Evolutionary conservation across 2,113 vertebrate genomes (phyloP).

Genomic region (Todiramphus saurophagus): DNA sequence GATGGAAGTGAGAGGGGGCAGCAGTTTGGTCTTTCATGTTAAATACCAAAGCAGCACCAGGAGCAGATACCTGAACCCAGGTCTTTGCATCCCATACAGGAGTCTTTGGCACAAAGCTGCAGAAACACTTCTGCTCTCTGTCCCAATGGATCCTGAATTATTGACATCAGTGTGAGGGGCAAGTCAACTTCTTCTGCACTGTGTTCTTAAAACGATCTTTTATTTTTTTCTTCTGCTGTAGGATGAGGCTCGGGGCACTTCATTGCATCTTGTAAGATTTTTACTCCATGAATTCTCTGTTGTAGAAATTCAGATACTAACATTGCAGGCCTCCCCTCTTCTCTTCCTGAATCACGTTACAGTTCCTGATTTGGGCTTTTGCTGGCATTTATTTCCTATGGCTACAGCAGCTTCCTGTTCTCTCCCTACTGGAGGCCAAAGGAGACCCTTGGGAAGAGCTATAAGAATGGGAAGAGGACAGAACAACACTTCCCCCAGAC

Average conservation of each 20-base stretch:
- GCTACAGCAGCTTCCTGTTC: not conserved
- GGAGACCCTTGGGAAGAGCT: not conserved
- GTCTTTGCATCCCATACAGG: not conserved
- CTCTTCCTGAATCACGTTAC: not conserved
- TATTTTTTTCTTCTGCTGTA: not conserved
- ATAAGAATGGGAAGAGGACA: not conserved
- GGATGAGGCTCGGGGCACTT: not conserved
- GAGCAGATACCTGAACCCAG: not conserved
- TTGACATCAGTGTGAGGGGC: not conserved
- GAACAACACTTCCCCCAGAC: not conserved
- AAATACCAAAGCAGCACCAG: not conserved
- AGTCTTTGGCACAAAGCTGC: not conserved
- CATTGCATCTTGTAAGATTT: not conserved
- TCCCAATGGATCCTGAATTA: not conserved
- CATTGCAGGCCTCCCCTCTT: not conserved
- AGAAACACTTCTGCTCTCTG: not conserved
- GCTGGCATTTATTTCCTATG: not conserved
- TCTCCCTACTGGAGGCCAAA: not conserved
- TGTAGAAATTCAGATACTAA: not conserved
- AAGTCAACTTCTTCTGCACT: not conserved
- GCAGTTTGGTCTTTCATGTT: not conserved
- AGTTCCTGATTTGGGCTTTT: not conserved
- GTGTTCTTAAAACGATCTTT: not conserved
- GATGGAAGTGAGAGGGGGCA: not conserved
- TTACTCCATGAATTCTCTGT: not conserved